A percentile compares a stretch with the other conserved stretches of the same genome.
These are phyloP conservation scores for Poeciliopsis retropinna DNA, from an alignment of 2,113 vertebrate species.

Conservation along the genomic window DNA sequence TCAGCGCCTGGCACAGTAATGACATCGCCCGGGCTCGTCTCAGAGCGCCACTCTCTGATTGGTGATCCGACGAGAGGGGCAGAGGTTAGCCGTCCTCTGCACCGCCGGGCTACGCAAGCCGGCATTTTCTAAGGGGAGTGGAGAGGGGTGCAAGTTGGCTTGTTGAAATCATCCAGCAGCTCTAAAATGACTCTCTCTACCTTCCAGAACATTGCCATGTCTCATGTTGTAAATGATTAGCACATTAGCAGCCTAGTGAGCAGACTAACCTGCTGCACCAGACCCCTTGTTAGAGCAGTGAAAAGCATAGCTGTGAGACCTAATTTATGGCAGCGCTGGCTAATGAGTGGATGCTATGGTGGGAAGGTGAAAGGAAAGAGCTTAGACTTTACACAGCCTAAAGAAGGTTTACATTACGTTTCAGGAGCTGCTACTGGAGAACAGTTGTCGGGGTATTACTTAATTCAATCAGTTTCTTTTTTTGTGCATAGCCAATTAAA, in stretches of 20 bases:
- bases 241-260: slow-evolving; percentile 60
- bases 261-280: slow-evolving; percentile 54
- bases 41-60: slow-evolving; percentile 44
- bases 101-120: slow-evolving; percentile 10
- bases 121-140: background rate
- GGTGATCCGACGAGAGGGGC: slow-evolving; percentile 52
- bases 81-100: slow-evolving; percentile 38
- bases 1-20: slow-evolving; percentile 58
- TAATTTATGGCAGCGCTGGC: slow-evolving; percentile 62
- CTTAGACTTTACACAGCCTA: slow-evolving; percentile 46
- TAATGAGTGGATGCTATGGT: slow-evolving; percentile 67
- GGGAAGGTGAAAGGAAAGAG: slow-evolving; percentile 62
- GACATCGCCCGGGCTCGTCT: slow-evolving; percentile 44
- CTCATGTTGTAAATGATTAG: slow-evolving; percentile 66
- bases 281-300: slow-evolving; percentile 64
- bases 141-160: background rate
- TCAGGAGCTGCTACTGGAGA: slow-evolving; percentile 11
- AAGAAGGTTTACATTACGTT: slow-evolving; percentile 36
- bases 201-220: slow-evolving; percentile 13
- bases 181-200: slow-evolving; percentile 40
- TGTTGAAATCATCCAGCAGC: slow-evolving; percentile 40
- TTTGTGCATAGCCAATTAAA: too few species aligned
- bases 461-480: slow-evolving; percentile 5
- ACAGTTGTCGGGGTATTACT: slow-evolving; percentile 21
- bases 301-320: slow-evolving; percentile 60